Evolutionary conservation across 2,888 invertebrate genomes (phyloP).

Genomic region (Nasonia oneida): DNA sequence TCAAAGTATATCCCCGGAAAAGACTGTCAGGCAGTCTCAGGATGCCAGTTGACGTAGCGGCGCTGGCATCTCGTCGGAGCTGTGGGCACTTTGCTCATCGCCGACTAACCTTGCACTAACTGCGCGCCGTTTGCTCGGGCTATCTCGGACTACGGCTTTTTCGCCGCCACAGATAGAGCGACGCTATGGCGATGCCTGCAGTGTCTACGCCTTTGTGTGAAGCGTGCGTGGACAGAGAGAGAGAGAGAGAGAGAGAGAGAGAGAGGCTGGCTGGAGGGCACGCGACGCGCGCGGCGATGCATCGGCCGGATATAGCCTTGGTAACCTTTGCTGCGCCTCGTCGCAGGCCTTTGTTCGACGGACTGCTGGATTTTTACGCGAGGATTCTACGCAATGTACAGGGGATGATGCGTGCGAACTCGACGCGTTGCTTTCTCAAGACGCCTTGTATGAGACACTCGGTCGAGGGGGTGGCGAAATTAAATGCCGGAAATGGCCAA

Average conservation of each 20-base stretch:
- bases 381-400: too few species aligned
- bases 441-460: too few species aligned
- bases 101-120: constrained; percentile 56
- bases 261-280: background rate
- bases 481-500: too few species aligned
- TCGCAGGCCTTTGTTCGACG: background rate
- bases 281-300: background rate
- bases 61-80: background rate
- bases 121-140: background rate
- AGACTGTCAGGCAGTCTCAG: background rate
- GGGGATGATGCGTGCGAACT: too few species aligned
- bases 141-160: constrained; percentile 1
- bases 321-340: background rate
- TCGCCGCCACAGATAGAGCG: background rate
- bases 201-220: background rate
- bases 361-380: too few species aligned
- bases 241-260: too few species aligned
- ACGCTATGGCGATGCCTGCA: background rate
- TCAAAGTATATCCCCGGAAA: too few species aligned
- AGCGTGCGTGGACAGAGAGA: background rate
- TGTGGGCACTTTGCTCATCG: constrained; percentile 34
- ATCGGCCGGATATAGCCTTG: background rate
- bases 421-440: too few species aligned
- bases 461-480: too few species aligned
- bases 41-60: background rate